Evolutionary conservation across 2,113 vertebrate genomes (phyloP).

Genomic region (Martes martes): DNA sequence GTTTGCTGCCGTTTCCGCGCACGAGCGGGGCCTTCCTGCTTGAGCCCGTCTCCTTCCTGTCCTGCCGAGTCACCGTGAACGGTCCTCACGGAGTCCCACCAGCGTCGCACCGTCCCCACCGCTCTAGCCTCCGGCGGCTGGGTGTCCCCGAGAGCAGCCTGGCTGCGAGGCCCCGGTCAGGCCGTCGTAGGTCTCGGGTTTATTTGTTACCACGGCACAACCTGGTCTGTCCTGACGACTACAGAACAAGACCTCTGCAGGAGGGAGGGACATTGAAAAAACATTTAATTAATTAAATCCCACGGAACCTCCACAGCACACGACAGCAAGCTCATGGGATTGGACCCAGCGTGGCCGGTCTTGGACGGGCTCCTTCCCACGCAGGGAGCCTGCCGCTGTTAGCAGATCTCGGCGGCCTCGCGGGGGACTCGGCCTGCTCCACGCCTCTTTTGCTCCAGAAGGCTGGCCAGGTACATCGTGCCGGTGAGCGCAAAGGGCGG

Average conservation of each 20-base stretch:
- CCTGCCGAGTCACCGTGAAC: rapidly evolving
- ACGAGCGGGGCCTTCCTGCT: not conserved
- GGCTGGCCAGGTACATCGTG: rapidly evolving
- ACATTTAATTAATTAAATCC: rapidly evolving
- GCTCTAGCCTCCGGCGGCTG: rapidly evolving
- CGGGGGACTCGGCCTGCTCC: too few species aligned
- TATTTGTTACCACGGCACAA: not conserved
- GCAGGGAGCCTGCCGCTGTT: rapidly evolving
- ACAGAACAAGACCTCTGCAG: not conserved
- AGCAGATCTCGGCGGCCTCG: too few species aligned
- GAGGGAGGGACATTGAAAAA: rapidly evolving
- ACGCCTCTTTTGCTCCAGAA: not conserved
- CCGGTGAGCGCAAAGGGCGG: too few species aligned
- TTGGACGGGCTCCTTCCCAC: rapidly evolving
- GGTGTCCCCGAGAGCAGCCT: not conserved
- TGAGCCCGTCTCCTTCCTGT: rapidly evolving
- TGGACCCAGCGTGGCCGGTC: not conserved
- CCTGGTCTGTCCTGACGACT: rapidly evolving
- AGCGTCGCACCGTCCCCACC: rapidly evolving
- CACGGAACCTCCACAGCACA: rapidly evolving
- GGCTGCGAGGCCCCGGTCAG: rapidly evolving
- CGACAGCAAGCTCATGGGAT: rapidly evolving
- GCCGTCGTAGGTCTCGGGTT: too few species aligned
- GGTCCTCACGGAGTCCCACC: rapidly evolving
- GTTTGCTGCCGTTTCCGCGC: not conserved